Evolutionary conservation across 64 coral and sea anemone species (phyloP).

Genomic region (Exaiptasia diaphana): DNA sequence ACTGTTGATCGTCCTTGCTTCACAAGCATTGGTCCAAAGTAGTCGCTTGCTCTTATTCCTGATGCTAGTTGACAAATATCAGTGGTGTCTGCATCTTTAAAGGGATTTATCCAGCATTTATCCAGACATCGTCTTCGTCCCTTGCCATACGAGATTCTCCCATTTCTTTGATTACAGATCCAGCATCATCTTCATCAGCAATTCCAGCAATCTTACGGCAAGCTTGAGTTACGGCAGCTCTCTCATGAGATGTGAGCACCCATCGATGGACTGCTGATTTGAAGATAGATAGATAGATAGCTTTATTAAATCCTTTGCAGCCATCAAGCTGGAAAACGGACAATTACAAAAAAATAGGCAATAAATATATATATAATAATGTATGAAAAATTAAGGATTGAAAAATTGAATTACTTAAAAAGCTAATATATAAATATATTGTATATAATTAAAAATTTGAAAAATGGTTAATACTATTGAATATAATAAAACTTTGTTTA

Average conservation of each 20-base stretch:
- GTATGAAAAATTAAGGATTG: too few species aligned
- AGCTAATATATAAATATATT: too few species aligned
- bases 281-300: too few species aligned
- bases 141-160: conserved; percentile 6
- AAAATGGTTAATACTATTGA: too few species aligned
- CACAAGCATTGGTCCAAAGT: conserved; percentile 28
- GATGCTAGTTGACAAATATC: not conserved
- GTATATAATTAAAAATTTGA: too few species aligned
- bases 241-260: conserved; percentile 22
- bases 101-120: not conserved
- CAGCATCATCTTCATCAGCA: not conserved
- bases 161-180: not conserved
- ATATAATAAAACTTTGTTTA: too few species aligned
- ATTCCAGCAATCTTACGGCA: conserved; percentile 14
- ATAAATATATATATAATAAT: too few species aligned
- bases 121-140: conserved; percentile 21
- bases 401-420: too few species aligned
- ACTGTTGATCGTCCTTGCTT: conserved; percentile 15
- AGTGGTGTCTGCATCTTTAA: not conserved
- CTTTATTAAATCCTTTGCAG: too few species aligned
- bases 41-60: not conserved
- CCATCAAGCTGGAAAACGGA: too few species aligned
- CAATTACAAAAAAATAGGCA: too few species aligned
- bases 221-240: conserved; percentile 24
- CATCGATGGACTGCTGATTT: conserved; percentile 29